Evolutionary conservation across 1,140 invertebrate genomes (phyloP), one percentile per base, ranked within the genome.

Genomic region (Bombus confusus): DNA sequence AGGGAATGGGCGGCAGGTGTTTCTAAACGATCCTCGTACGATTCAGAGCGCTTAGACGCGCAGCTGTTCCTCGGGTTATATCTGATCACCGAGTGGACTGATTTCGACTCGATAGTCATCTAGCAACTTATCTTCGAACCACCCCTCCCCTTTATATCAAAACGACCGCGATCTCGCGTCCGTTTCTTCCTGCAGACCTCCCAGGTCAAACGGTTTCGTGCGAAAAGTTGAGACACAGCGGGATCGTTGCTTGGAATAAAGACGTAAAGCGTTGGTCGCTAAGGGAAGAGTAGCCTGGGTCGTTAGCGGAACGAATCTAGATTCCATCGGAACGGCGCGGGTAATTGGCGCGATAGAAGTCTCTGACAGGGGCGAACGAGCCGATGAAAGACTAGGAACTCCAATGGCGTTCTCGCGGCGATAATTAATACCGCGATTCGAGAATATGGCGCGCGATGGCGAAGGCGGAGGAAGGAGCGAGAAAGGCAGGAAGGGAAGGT

Each of bases 341-440:
- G 15, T 83, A 83, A 83, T 68, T 83, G 80, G 72, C 62, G 39
- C 57, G 52, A 82, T 75, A 10, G 72, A 43, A 41, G 72, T 47
- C 25, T 47, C 72, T 74, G 43, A 52, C 72, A 76, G 43, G 0
- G 22, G 64, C 8, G n/a, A 78, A 71, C 28, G 62, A 78, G n/a
- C 47, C 82, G 74, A 71, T 71, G 75, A 84, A 71, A 71, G 66
- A 84, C 64, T 78, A 69, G 82, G 52, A 78, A 78, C 66, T 71
- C 41, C 41, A 68, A 41, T 59, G 47, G 72, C n/a, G 47, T 84
- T 71, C 82, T 57, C 52, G 39, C 22, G 57, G 31, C 37, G 69
- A 92, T 92, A 92, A 92, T 92, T 92, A 92, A 91, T 91, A 90
- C 76, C 88, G 78, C 83, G 80, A 88, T 91, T 86, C 81, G 80